phyloP scores from a whole-genome alignment of 2,113 vertebrate genomes.

The Platanista minor region DNA sequence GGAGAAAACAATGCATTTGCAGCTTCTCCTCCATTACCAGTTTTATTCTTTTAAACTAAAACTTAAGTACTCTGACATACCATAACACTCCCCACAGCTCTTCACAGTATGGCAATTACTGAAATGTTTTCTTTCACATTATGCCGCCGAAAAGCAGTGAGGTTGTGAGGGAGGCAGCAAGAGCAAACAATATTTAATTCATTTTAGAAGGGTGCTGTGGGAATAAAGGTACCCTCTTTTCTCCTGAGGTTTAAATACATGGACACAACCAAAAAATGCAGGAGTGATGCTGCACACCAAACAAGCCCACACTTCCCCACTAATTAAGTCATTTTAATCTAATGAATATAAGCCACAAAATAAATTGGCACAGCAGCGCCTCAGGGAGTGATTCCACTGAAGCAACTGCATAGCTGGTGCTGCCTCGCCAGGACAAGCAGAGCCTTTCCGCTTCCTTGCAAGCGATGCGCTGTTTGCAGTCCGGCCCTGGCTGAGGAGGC shows the following conservation, averaged over 20 bases:
- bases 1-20: neutral
- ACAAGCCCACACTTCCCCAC: neutral
- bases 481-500: neutral
- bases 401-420: neutral
- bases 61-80: conserved; percentile 43
- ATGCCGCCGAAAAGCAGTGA: conserved; percentile 45
- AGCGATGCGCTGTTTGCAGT: neutral
- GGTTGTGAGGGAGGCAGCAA: conserved; percentile 47
- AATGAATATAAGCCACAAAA: conserved; percentile 53
- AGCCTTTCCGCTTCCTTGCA: neutral
- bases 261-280: neutral
- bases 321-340: conserved; percentile 57
- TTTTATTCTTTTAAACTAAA: conserved; percentile 59
- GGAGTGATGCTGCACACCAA: neutral
- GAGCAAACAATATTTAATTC: conserved; percentile 67
- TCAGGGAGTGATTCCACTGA: conserved; percentile 37
- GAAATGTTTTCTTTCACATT: conserved; percentile 52
- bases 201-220: conserved; percentile 50
- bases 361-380: conserved; percentile 33
- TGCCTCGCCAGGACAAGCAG: neutral
- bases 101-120: conserved; percentile 57
- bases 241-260: neutral
- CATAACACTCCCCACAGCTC: conserved; percentile 60
- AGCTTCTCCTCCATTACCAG: neutral
- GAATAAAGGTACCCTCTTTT: conserved; percentile 51